phyloP scores from a whole-genome alignment of 2,888 invertebrate species.

The Nephrotoma flavescens region DNA sequence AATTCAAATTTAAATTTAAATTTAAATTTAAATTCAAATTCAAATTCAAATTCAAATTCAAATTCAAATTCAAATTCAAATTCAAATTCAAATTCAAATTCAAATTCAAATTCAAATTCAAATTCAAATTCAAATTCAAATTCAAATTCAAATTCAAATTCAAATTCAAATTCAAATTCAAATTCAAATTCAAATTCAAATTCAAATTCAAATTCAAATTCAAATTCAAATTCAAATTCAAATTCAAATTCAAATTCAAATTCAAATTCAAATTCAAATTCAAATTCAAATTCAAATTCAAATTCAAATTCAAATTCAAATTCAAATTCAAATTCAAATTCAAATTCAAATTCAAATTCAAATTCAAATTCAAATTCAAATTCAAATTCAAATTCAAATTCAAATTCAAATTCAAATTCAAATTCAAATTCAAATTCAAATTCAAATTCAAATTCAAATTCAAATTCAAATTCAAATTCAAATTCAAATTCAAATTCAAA shows the following conservation, averaged over 20 bases:
- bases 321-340: slow-evolving; percentile 7
- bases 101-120: slow-evolving; percentile 6
- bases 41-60: not conserved
- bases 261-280: slow-evolving; percentile 6
- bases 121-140: slow-evolving; percentile 5
- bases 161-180: slow-evolving; percentile 5
- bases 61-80: not conserved
- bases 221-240: slow-evolving; percentile 6
- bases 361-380: slow-evolving; percentile 8
- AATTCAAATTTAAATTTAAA: slow-evolving; percentile 5
- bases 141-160: slow-evolving; percentile 4
- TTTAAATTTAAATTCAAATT: slow-evolving; percentile 2
- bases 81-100: not conserved
- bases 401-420: no score
- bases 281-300: slow-evolving; percentile 7
- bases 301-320: slow-evolving; percentile 8
- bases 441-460: no score
- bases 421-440: no score
- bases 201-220: slow-evolving; percentile 6
- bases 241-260: slow-evolving; percentile 6
- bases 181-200: slow-evolving; percentile 6
- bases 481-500: no score
- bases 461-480: no score
- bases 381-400: slow-evolving; percentile 8
- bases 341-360: slow-evolving; percentile 7